Percentiles rank a stretch among this genome's conserved stretches.
These are phyloP conservation scores for Hyla sarda DNA, from an alignment of 2,113 vertebrate genomes.

Conservation along the genomic window DNA sequence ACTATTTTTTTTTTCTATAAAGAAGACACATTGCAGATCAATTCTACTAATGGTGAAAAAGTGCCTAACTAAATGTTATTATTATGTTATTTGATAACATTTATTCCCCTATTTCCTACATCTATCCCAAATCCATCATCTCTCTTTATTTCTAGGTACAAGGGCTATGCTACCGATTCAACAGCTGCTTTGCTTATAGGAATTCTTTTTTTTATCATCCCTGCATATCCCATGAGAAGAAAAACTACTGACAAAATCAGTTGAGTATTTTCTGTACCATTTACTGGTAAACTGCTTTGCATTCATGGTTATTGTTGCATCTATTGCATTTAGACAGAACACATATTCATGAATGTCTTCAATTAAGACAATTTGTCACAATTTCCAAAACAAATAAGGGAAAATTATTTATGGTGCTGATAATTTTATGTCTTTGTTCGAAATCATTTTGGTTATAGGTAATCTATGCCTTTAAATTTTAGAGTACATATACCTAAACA, in stretches of 20 bases:
- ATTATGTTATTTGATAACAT: neutral
- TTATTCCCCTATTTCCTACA: neutral
- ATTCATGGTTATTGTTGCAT: neutral
- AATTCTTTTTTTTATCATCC: conserved; percentile 87
- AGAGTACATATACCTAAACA: too few species aligned
- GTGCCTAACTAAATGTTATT: too few species aligned
- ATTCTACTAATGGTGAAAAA: too few species aligned
- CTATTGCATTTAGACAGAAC: neutral
- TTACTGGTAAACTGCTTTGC: neutral
- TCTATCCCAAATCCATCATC: conserved; percentile 27
- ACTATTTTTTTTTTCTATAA: too few species aligned
- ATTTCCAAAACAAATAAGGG: neutral
- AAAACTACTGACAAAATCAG: conserved; percentile 75
- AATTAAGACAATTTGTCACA: neutral
- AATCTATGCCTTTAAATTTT: too few species aligned
- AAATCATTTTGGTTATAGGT: neutral
- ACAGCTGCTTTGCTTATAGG: conserved; percentile 87
- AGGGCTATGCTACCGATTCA: conserved; percentile 82
- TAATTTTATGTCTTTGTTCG: neutral
- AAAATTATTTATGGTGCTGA: neutral
- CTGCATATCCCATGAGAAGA: conserved; percentile 74
- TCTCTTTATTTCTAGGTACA: conserved; percentile 70
- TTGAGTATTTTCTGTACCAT: conserved; percentile 71
- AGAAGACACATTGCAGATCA: too few species aligned
- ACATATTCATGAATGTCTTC: neutral